Percentiles rank a stretch among this genome's conserved stretches.
Evolutionary conservation across 2,888 invertebrate genomes (phyloP).

Genomic region (Mesorhabditis belari): DNA sequence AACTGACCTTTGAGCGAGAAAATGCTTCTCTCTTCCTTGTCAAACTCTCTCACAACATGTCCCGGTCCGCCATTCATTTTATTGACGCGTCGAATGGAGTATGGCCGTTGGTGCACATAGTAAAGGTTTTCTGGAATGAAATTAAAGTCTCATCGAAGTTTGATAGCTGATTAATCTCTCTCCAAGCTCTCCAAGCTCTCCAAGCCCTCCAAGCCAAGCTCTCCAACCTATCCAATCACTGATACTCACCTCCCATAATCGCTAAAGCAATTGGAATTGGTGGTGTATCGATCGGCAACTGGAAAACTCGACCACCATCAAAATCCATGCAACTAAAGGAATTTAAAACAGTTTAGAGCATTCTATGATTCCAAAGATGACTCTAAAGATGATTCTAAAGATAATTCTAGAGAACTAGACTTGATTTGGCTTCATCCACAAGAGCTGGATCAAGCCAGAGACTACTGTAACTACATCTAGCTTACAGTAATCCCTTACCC

Average conservation of each 20-base stretch:
- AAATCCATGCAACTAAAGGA: conserved; percentile 55
- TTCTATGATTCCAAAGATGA: too few relatives aligned
- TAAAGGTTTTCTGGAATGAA: conserved; percentile 84
- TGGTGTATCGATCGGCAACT: conserved; percentile 5
- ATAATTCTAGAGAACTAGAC: too few relatives aligned
- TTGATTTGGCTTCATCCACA: too few relatives aligned
- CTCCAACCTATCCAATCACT: too few relatives aligned
- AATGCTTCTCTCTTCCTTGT: conserved; percentile 42
- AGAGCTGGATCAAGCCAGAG: too few relatives aligned
- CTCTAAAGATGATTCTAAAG: too few relatives aligned
- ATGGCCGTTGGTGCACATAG: conserved; percentile 91
- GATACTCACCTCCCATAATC: conserved; percentile 36
- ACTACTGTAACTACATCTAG: too few relatives aligned
- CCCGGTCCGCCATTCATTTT: conserved; percentile 69
- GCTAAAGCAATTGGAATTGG: conserved; percentile 49
- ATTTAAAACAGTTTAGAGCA: too few relatives aligned
- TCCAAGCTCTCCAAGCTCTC: too few relatives aligned
- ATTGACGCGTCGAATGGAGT: conserved; percentile 77
- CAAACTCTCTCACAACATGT: conserved; percentile 41
- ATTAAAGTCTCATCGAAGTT: too few relatives aligned
- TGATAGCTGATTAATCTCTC: background rate
- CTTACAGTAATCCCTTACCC: too few relatives aligned
- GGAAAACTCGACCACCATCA: conserved; percentile 37
- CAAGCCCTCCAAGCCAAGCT: background rate
- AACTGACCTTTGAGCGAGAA: conserved; percentile 40